phyloP scores from a whole-genome alignment of 2,113 vertebrate genomes.

The Melanotaenia duboulayi region DNA sequence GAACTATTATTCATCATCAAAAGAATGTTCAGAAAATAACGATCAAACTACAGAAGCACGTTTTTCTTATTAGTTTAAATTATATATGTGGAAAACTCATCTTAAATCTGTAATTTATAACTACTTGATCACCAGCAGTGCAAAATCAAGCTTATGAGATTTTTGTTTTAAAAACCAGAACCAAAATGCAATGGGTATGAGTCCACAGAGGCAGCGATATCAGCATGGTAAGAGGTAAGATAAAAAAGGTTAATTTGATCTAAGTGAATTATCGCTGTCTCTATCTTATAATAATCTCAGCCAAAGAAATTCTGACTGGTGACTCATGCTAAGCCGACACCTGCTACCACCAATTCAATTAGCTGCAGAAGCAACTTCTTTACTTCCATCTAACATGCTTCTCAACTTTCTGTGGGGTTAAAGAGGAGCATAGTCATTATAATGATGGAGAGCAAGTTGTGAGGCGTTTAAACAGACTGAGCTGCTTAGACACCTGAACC shows the following conservation, averaged over 20 bases:
- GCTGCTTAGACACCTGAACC: slow-evolving; percentile 20
- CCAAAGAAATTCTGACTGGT: slow-evolving; percentile 46
- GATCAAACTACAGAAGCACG: too few relatives aligned
- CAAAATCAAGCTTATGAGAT: too few relatives aligned
- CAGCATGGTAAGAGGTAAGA: too few relatives aligned
- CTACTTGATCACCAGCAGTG: too few relatives aligned
- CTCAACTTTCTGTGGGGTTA: slow-evolving; percentile 65
- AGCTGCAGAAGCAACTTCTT: slow-evolving; percentile 45
- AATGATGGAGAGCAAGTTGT: slow-evolving; percentile 37
- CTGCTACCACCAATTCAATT: slow-evolving; percentile 64
- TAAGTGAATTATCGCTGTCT: slow-evolving; percentile 44
- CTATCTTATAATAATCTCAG: slow-evolving; percentile 44
- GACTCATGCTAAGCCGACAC: slow-evolving; percentile 37
- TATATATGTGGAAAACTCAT: too few relatives aligned
- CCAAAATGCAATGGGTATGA: too few relatives aligned
- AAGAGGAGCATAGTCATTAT: slow-evolving; percentile 27
- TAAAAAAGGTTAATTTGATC: slow-evolving; percentile 51
- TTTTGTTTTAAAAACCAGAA: too few relatives aligned
- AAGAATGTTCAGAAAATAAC: too few relatives aligned
- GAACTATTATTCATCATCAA: too few relatives aligned
- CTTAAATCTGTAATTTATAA: too few relatives aligned
- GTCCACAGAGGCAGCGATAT: background rate
- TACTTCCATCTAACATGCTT: slow-evolving; percentile 57
- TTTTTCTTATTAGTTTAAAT: too few relatives aligned
- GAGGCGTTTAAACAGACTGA: slow-evolving; percentile 15